Conservation (phyloP, 1,140 invertebrate species). For the Euwallacea fornicatus region DNA sequence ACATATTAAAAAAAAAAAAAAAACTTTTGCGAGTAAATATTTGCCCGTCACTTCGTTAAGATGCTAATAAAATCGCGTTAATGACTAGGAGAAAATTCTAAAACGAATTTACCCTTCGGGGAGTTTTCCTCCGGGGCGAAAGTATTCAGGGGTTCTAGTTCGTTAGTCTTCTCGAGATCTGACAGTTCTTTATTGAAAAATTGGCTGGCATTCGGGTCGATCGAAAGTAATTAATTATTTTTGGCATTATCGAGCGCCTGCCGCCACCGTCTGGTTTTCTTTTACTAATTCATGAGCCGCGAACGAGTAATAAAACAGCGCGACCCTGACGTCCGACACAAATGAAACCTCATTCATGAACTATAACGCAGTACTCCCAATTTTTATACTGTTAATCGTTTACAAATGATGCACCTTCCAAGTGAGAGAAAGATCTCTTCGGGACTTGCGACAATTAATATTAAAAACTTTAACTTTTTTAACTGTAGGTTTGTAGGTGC, state of each 20-base stretch:
- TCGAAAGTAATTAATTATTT: constrained; percentile 56
- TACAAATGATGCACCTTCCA: no score
- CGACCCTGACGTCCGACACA: background rate
- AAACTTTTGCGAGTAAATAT: no score
- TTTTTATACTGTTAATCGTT: no score
- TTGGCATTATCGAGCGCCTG: constrained; percentile 52
- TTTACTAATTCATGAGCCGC: constrained; percentile 54
- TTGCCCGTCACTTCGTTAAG: no score
- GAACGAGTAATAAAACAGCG: constrained; percentile 47
- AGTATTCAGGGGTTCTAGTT: constrained; percentile 46
- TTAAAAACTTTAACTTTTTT: no score
- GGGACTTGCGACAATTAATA: no score
- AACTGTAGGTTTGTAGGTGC: no score
- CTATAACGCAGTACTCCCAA: background rate
- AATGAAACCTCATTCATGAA: background rate
- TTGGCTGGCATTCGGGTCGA: constrained; percentile 49
- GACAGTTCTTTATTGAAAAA: constrained; percentile 53
- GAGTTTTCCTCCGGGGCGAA: constrained; percentile 16
- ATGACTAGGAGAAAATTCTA: constrained; percentile 39
- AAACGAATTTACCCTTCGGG: constrained; percentile 38
- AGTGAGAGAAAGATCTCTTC: no score
- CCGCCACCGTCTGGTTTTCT: constrained; percentile 49
- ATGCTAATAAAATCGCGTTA: constrained; percentile 39
- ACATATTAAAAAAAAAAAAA: no score
- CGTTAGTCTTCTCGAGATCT: constrained; percentile 51